Base-by-base conservation (phyloP, 2,888 invertebrate genomes). In the Hypena proboscidalis region DNA sequence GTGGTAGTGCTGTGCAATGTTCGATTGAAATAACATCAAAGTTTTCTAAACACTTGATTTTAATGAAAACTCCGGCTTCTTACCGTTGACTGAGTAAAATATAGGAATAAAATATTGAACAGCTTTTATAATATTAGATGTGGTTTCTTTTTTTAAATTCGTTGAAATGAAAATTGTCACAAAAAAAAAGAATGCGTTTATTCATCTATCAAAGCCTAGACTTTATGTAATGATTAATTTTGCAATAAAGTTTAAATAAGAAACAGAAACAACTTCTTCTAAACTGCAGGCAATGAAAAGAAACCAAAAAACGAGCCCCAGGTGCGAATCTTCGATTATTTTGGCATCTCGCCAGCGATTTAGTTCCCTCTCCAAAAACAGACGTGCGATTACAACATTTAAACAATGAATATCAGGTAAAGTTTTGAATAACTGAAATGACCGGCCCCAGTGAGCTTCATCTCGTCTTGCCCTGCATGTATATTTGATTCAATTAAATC, bases 401-500 rank as follows among this genome's bases (percentile, higher is more conserved):
- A 29, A 26, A 32, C 58, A 57, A 62, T 57, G 50, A 67, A 58
- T 53, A 52, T 53, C 29, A 27, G 45, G 33, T 41, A 52, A 55
- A 58, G 52, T 67, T 64, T 58, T 55, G 49, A 57, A 59, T 63
- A 52, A 58, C 50, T 58, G 48, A 52, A 60, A 54, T 62, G 57
- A 59, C 56, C 50, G 40, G 40, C 44, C 32, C 37, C 45, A 17
- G 40, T 21, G 39, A 49, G 33, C 43, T 53, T 38, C 45, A 32
- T 45, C 23, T 27, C 34, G 34, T 42, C 31, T 37, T 38, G 35
- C 30, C 32, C 40, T 36, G 41, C 53, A 43, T 56, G 57, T 57
- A 59, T 61, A 62, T 64, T 66, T 55, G 47, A 67, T 65, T 67
- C 58, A 69, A 69, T 69, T 63, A 69, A 64, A 44, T 37, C 52